phyloP scores from a whole-genome alignment of 2,888 invertebrate species.

The Lottia scabra region DNA sequence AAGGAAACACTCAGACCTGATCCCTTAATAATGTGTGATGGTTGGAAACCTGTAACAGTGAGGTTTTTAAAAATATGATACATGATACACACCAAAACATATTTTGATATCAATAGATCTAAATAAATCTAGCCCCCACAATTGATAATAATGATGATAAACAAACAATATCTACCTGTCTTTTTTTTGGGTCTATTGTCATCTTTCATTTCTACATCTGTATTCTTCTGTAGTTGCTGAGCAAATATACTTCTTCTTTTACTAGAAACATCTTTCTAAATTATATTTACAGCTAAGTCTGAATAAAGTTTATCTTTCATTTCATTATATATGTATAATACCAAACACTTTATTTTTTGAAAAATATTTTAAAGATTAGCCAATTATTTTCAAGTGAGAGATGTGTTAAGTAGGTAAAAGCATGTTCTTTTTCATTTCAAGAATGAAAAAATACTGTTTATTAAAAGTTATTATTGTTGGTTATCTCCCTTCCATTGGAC shows the following conservation, averaged over 20 bases:
- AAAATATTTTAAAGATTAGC: too few relatives aligned
- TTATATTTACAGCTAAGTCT: neutral
- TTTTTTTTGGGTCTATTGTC: neutral
- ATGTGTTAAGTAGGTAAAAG: too few relatives aligned
- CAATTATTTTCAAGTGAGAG: too few relatives aligned
- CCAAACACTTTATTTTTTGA: too few relatives aligned
- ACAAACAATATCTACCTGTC: neutral
- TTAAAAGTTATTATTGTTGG: too few relatives aligned
- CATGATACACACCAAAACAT: too few relatives aligned
- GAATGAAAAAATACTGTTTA: too few relatives aligned
- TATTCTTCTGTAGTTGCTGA: slow-evolving; percentile 48
- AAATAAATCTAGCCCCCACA: too few relatives aligned
- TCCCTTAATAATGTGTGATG: slow-evolving; percentile 39
- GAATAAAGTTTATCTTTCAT: neutral
- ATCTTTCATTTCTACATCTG: slow-evolving; percentile 26
- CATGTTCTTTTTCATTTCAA: too few relatives aligned
- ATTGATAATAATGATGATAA: neutral
- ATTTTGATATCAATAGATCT: too few relatives aligned
- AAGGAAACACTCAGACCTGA: slow-evolving; percentile 52
- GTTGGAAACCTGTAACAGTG: slow-evolving; percentile 17
- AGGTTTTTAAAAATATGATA: neutral
- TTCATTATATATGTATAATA: neutral
- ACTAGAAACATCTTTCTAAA: neutral
- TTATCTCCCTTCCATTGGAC: too few relatives aligned
- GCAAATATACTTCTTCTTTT: slow-evolving; percentile 65